Evolutionary conservation across 2,888 invertebrate species (phyloP).

Genomic region (Platycheirus albimanus): DNA sequence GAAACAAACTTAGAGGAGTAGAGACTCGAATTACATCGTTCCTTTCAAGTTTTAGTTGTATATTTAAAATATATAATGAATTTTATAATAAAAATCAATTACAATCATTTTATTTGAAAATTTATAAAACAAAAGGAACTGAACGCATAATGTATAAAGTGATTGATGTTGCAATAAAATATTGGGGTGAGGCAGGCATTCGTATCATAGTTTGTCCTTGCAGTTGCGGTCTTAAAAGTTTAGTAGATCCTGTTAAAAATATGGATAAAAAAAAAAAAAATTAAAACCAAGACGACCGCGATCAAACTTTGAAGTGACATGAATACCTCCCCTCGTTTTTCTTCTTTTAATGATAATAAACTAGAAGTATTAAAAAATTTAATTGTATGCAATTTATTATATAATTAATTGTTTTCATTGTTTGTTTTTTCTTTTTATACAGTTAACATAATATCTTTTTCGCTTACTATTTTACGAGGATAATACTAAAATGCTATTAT

Average conservation of each 20-base stretch:
- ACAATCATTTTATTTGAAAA: conserved; percentile 7
- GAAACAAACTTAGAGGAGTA: conserved; percentile 11
- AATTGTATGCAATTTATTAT: conserved; percentile 46
- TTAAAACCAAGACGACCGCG: too few species aligned
- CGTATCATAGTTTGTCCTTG: too few species aligned
- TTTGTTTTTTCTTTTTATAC: conserved; percentile 46
- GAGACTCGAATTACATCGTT: background rate
- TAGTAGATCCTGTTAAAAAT: too few species aligned
- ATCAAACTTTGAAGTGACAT: too few species aligned
- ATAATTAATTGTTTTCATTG: conserved; percentile 45
- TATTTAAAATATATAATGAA: too few species aligned
- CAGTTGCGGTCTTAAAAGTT: too few species aligned
- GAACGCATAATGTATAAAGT: background rate
- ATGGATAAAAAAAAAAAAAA: too few species aligned
- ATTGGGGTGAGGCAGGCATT: too few species aligned
- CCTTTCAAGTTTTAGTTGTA: too few species aligned
- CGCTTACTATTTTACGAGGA: conserved; percentile 63
- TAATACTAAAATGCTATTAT: conserved; percentile 75
- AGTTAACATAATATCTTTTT: conserved; percentile 64
- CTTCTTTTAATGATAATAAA: background rate
- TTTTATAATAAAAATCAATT: background rate
- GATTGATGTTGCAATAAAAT: background rate
- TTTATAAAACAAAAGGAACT: conserved; percentile 1
- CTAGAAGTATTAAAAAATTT: background rate
- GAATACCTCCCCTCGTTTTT: too few species aligned